A percentile compares a stretch with the other conserved stretches of the same genome.
phyloP scores from a whole-genome alignment of 2,797 vertebrate genomes.

The Hippoglossus hippoglossus region DNA sequence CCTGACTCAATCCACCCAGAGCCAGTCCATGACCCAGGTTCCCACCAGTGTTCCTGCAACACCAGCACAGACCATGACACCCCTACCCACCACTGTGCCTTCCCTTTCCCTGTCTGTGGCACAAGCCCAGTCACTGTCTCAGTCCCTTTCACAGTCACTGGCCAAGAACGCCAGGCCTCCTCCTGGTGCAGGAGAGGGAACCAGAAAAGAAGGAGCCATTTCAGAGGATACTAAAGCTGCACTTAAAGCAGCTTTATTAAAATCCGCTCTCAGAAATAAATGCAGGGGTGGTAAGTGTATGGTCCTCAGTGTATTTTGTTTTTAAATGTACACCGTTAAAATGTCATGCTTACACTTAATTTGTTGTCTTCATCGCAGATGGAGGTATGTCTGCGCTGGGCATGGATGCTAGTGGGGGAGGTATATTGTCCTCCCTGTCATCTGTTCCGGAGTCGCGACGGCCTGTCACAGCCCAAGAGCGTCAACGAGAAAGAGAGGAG shows the following conservation, averaged over 20 bases:
- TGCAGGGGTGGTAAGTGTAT: slow-evolving; percentile 87
- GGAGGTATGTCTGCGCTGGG: slow-evolving; percentile 67
- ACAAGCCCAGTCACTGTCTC: slow-evolving; percentile 84
- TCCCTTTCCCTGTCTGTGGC: slow-evolving; percentile 80
- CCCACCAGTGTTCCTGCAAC: slow-evolving; percentile 55
- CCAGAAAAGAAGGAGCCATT: slow-evolving; percentile 91
- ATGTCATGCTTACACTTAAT: slow-evolving; percentile 2
- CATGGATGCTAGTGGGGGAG: slow-evolving; percentile 60
- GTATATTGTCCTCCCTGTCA: slow-evolving; percentile 59
- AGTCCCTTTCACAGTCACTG: slow-evolving; percentile 81
- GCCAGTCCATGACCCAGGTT: slow-evolving; percentile 58
- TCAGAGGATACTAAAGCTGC: slow-evolving; percentile 95
- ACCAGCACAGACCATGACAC: slow-evolving; percentile 57
- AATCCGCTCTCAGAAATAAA: slow-evolving; percentile 90
- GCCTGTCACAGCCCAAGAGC: slow-evolving; percentile 93
- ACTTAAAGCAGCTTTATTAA: slow-evolving; percentile 91
- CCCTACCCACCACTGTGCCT: slow-evolving; percentile 72
- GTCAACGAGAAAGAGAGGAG: slow-evolving; percentile 93
- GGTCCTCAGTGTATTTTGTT: not conserved
- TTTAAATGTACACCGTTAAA: not conserved
- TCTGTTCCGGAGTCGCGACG: slow-evolving; percentile 85
- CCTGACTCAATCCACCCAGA: slow-evolving; percentile 57
- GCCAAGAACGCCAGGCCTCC: slow-evolving; percentile 74
- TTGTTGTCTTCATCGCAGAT: slow-evolving; percentile 70
- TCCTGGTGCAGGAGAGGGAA: slow-evolving; percentile 71